Percentiles rank a stretch among this genome's conserved stretches.
Conservation (phyloP, 2,888 invertebrate species). For the Erpobdella octoculata region DNA sequence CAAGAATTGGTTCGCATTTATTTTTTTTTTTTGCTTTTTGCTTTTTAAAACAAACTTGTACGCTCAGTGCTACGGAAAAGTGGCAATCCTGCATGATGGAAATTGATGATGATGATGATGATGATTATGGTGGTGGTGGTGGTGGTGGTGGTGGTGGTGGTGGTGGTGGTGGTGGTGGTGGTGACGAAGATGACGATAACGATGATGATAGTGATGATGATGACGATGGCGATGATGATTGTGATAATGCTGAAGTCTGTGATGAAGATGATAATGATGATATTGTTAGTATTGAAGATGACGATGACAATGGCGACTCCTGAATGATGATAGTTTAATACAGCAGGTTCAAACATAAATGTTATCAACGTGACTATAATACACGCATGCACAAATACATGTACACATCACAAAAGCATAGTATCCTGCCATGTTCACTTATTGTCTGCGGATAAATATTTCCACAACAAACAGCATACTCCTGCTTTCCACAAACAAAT, state of each 20-base stretch:
- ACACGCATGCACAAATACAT: too few relatives aligned
- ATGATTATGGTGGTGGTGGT: too few relatives aligned
- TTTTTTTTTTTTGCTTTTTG: background rate
- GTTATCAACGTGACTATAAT: too few relatives aligned
- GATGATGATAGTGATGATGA: background rate
- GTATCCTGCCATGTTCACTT: too few relatives aligned
- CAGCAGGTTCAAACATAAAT: too few relatives aligned
- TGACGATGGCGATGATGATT: background rate
- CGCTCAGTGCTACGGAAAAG: background rate
- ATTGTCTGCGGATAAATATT: too few relatives aligned
- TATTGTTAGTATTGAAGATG: constrained; percentile 15
- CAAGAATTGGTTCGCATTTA: constrained; percentile 33
- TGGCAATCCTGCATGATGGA: background rate
- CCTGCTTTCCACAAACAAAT: too few relatives aligned
- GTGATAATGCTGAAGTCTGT: background rate
- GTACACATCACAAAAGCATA: too few relatives aligned
- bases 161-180: background rate
- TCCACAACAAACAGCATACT: too few relatives aligned
- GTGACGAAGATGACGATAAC: background rate
- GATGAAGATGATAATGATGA: constrained; percentile 21
- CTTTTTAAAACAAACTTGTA: background rate
- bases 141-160: too few relatives aligned
- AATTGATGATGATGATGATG: too few relatives aligned
- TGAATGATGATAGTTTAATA: too few relatives aligned
- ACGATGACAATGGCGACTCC: background rate